Base-by-base conservation (phyloP, 2,888 invertebrate genomes). In the Drosophila barbarae region DNA sequence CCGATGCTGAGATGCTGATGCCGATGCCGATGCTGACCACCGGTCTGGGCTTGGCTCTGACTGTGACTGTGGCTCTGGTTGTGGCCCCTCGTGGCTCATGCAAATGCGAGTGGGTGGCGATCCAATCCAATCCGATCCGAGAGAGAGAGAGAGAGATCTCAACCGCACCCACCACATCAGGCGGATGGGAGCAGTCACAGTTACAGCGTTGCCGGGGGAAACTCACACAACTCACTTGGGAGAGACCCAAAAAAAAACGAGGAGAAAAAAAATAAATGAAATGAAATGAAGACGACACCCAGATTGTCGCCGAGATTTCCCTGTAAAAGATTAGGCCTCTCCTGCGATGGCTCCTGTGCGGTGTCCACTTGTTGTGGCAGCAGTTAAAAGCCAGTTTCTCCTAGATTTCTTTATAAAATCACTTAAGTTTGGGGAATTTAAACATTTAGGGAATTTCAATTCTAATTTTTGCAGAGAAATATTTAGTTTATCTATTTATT, bases 51-150 rank as follows among this genome's bases (percentile, higher is more conserved):
- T 54, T 61, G 53, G 52, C 69, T 44, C 52, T 63, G 57, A 42
- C 53, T 47, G 6, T 39, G 66, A 59, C 63, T 73, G 59, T 61
- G 53, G 52, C 68, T 44, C 52, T 61, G 57, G 41, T 49, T 49
- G 7, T 21, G 69, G 56, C 65, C 70, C 61, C 52, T 30, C 21
- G 64, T 28, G 15, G 15, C 46, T 47, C 82, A 79, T 85, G 86
- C 86, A 81, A 80, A 80, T 85, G 84, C 75, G 84, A 82, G 86
- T 80, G 79, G 86, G 79, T 81, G 86, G 84, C 70, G 46, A 47
- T 47, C 46, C 46, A 21, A 47, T 47, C 46, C 46, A 8, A 46
- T 46, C 46, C 46, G 9, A 46, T 46, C 44, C 42, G 6, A 34
- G 35, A 39, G 39, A 13, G 21, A 21, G 13, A 21, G 38, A 2